Evolutionary conservation across 2,797 vertebrate species (phyloP).

Genomic region (Nyctibius grandis): DNA sequence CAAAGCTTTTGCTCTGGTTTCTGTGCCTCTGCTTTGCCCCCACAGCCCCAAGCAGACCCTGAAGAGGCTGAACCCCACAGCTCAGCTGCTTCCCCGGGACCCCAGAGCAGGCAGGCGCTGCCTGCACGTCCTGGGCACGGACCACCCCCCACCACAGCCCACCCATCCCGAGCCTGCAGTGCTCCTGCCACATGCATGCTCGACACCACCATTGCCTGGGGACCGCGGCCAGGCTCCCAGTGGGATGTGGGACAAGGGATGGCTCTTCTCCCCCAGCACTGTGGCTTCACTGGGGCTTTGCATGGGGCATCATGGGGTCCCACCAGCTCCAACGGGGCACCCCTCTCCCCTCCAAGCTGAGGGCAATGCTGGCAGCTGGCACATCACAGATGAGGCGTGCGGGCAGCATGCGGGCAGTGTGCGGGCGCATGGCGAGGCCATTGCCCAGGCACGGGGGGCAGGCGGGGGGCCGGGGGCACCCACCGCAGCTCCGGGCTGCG

Average conservation of each 20-base stretch:
- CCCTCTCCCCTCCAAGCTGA: fast-evolving
- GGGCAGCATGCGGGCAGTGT: fast-evolving
- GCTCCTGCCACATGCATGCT: fast-evolving
- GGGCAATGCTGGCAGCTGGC: not conserved
- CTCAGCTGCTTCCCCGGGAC: not conserved
- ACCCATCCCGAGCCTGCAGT: fast-evolving
- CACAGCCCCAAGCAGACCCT: fast-evolving
- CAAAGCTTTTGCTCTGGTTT: not conserved
- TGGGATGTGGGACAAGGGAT: not conserved
- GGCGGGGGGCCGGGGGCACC: not conserved
- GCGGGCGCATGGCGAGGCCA: not conserved
- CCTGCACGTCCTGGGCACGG: not conserved
- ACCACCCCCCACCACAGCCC: not conserved
- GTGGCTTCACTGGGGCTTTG: not conserved
- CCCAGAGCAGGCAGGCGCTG: not conserved
- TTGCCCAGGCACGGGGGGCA: not conserved
- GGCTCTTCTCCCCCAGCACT: not conserved
- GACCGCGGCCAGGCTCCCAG: fast-evolving
- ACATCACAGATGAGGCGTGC: not conserved
- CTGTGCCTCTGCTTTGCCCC: not conserved
- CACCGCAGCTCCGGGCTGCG: not conserved
- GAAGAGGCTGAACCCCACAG: not conserved
- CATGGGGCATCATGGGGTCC: fast-evolving
- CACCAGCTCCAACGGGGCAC: fast-evolving
- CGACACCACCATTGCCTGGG: not conserved